Evolutionary conservation across 2,888 invertebrate genomes (phyloP).

Genomic region (Dinocampus coccinellae): DNA sequence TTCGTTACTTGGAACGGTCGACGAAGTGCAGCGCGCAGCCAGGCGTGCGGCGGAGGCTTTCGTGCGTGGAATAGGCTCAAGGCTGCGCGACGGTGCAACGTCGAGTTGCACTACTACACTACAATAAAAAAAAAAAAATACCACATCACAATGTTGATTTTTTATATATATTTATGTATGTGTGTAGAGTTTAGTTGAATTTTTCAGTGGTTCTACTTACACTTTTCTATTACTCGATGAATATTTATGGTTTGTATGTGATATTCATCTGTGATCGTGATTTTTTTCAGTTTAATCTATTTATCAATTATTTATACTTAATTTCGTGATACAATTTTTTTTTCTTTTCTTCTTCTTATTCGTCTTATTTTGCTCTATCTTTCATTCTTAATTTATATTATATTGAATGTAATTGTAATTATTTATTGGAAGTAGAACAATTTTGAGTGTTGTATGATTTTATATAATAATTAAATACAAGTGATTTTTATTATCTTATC

Average conservation of each 20-base stretch:
- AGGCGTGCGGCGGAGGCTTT: conserved; percentile 68
- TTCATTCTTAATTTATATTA: too few species aligned
- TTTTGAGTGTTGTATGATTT: background rate
- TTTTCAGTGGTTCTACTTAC: background rate
- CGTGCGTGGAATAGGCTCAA: conserved; percentile 70
- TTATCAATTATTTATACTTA: background rate
- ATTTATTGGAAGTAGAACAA: background rate
- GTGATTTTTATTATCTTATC: background rate
- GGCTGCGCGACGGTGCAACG: conserved; percentile 63
- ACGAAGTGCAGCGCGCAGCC: conserved; percentile 63
- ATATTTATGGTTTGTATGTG: background rate
- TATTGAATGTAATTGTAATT: background rate
- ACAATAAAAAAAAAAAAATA: conserved; percentile 20
- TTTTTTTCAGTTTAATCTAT: background rate
- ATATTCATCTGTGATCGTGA: background rate
- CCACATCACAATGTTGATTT: conserved; percentile 14
- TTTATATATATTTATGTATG: conserved; percentile 16
- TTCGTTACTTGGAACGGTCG: conserved; percentile 43
- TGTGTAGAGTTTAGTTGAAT: background rate
- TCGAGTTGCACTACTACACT: conserved; percentile 32
- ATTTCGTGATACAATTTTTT: too few species aligned
- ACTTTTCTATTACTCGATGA: background rate
- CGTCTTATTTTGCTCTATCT: background rate
- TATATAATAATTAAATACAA: background rate
- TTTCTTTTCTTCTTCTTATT: background rate